Percentiles rank a stretch among this genome's conserved stretches.
These are phyloP conservation scores for Aegithalos caudatus DNA, from an alignment of 2,113 vertebrate genomes.

Conservation along the genomic window DNA sequence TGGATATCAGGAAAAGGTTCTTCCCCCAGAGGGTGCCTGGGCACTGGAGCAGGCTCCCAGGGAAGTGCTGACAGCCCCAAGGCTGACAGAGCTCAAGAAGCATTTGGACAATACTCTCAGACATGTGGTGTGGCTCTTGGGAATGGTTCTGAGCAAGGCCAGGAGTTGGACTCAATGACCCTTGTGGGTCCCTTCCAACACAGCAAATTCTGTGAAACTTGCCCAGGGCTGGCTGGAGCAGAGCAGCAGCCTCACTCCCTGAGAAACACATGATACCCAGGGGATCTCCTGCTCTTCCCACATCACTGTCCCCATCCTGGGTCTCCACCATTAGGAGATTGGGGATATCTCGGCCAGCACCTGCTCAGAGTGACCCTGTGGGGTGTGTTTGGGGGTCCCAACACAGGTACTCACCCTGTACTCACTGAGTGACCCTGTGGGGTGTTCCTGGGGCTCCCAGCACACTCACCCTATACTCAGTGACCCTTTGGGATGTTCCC, in stretches of 20 bases:
- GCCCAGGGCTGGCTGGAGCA: background rate
- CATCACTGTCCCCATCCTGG: rapidly evolving
- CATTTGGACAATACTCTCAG: background rate
- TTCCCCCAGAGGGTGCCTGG: background rate
- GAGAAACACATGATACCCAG: background rate
- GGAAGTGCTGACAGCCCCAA: background rate
- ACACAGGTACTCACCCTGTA: background rate
- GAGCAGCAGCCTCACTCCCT: background rate
- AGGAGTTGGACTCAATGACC: rapidly evolving
- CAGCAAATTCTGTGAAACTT: background rate
- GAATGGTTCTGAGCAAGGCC: background rate
- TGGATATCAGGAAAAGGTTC: background rate
- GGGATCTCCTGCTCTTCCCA: background rate
- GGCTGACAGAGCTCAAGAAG: background rate
- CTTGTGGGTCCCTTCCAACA: background rate
- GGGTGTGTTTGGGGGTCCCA: too few relatives aligned
- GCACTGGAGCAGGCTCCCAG: background rate
- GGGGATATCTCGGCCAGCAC: background rate
- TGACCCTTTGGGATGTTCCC: rapidly evolving
- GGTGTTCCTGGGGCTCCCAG: rapidly evolving
- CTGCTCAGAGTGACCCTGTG: rapidly evolving
- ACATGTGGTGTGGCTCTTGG: background rate
- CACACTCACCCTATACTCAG: conserved; percentile 7
- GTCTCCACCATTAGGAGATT: rapidly evolving
- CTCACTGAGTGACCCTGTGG: background rate